phyloP scores from a whole-genome alignment of 64 coral and sea anemone species.

The Stichodactyla helianthus region DNA sequence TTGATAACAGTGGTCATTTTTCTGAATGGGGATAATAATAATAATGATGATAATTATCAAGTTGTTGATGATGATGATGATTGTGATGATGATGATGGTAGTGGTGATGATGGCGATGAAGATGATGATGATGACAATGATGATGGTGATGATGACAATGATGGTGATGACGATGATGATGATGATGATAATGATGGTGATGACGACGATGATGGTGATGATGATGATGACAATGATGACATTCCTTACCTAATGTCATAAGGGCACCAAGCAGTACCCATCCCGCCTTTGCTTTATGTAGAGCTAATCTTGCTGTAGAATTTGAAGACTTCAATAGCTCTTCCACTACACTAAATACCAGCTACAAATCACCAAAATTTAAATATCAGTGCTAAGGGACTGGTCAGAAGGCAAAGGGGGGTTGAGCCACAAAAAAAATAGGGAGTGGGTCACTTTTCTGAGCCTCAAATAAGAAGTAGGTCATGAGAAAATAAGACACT shows the following conservation, averaged over 20 bases:
- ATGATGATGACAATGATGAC: not conserved
- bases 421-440: too few relatives aligned
- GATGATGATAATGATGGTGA: not conserved
- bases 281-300: constrained; percentile 89
- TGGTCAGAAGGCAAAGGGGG: too few relatives aligned
- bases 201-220: too few relatives aligned
- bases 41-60: not conserved
- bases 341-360: constrained; percentile 77
- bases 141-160: too few relatives aligned
- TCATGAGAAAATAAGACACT: too few relatives aligned
- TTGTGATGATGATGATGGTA: too few relatives aligned
- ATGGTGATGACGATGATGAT: too few relatives aligned
- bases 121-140: too few relatives aligned
- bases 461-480: too few relatives aligned
- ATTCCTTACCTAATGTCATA: constrained; percentile 80
- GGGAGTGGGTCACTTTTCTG: too few relatives aligned
- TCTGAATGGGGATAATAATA: not conserved
- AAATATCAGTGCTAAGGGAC: too few relatives aligned
- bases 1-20: not conserved
- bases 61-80: not conserved
- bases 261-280: constrained; percentile 86
- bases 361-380: constrained; percentile 30
- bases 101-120: too few relatives aligned
- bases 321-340: constrained; percentile 80
- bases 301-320: constrained; percentile 57